phyloP scores from a whole-genome alignment of 1,140 invertebrate species.

The Lasioglossum baleicum region DNA sequence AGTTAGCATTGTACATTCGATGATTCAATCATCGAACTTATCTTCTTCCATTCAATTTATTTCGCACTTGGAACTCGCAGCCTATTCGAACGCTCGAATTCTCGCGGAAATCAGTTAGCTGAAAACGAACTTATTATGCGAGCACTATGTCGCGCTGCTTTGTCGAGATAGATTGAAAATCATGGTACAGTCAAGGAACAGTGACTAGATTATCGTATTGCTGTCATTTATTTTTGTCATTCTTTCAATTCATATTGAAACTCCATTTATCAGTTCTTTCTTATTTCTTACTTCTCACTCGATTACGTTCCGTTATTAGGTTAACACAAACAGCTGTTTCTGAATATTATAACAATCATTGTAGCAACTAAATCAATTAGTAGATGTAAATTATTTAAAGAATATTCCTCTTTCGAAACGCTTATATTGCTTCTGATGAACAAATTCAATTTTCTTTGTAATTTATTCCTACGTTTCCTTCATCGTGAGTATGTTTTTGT shows the following conservation, averaged over 20 bases:
- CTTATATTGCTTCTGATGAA: too few relatives aligned
- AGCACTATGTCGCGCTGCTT: background rate
- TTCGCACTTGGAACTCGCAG: background rate
- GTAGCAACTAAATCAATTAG: too few relatives aligned
- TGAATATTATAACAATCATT: too few relatives aligned
- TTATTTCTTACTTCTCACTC: too few relatives aligned
- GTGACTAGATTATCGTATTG: background rate
- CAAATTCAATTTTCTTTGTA: background rate
- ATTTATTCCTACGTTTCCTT: background rate
- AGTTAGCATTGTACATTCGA: too few relatives aligned
- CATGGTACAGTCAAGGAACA: background rate
- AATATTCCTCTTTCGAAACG: too few relatives aligned
- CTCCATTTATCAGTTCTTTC: too few relatives aligned
- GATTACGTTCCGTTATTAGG: too few relatives aligned
- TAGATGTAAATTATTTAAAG: too few relatives aligned
- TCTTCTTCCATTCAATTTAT: background rate
- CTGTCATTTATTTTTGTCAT: background rate
- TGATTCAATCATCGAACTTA: background rate
- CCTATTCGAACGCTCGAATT: background rate
- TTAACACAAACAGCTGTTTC: too few relatives aligned
- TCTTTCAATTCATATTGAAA: too few relatives aligned
- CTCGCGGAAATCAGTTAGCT: background rate
- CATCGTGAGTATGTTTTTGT: too few relatives aligned
- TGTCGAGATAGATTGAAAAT: background rate
- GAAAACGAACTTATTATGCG: background rate